A percentile compares a stretch with the other conserved stretches of the same genome.
These are phyloP conservation scores for Hypotaenidia okinawae DNA, from an alignment of 2,797 vertebrate genomes.

Conservation along the genomic window DNA sequence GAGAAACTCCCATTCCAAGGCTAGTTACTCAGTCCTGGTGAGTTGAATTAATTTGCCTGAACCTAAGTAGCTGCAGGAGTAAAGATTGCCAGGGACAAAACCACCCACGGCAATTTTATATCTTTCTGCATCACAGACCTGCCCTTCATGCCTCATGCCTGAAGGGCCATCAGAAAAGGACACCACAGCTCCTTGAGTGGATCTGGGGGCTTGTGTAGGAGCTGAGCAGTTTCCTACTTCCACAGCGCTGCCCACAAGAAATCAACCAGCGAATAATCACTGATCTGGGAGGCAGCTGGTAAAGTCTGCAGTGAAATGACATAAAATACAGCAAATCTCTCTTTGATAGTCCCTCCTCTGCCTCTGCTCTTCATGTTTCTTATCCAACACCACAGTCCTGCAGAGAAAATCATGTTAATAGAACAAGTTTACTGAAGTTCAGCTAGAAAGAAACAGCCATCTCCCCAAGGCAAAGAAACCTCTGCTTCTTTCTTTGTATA, in stretches of 20 bases:
- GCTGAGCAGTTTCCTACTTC: neutral
- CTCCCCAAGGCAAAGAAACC: conserved; percentile 24
- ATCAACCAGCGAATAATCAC: conserved; percentile 14
- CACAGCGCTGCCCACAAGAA: conserved; percentile 34
- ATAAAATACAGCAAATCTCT: conserved; percentile 39
- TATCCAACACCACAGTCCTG: conserved; percentile 48
- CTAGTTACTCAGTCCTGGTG: neutral
- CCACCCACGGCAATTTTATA: conserved; percentile 23
- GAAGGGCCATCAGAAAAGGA: conserved; percentile 36
- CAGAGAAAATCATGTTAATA: conserved; percentile 54
- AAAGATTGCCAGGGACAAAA: conserved; percentile 35
- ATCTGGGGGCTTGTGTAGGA: neutral
- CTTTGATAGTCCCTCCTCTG: conserved; percentile 52
- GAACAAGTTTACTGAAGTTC: conserved; percentile 40
- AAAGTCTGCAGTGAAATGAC: conserved; percentile 29
- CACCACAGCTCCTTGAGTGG: neutral
- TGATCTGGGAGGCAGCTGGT: conserved; percentile 30
- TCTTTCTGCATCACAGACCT: conserved; percentile 44
- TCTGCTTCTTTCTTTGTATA: conserved; percentile 26
- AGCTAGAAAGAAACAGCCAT: neutral
- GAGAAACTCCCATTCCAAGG: neutral
- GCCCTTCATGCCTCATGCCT: conserved; percentile 47
- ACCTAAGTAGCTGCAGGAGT: conserved; percentile 9
- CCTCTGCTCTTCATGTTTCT: conserved; percentile 49
- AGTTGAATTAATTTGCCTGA: conserved; percentile 30